phyloP scores from a whole-genome alignment of 1,140 invertebrate species.

The Lepidurus arcticus region DNA sequence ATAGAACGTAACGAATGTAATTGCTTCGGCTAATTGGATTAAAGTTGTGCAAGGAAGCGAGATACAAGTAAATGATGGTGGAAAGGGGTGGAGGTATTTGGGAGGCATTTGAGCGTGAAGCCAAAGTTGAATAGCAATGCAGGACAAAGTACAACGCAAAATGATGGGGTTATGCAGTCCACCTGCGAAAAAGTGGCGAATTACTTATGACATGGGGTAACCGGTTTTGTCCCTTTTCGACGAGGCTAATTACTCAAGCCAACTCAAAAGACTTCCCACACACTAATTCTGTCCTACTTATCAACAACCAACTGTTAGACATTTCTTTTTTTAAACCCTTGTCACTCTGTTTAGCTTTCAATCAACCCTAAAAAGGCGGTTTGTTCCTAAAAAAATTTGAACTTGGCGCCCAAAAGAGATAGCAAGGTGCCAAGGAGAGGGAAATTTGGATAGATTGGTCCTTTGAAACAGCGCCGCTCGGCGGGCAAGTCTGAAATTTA shows the following conservation, averaged over 20 bases:
- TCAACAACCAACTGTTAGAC: background rate
- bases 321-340: background rate
- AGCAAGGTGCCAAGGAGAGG: too few species aligned
- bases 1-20: background rate
- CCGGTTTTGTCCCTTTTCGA: background rate
- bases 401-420: too few species aligned
- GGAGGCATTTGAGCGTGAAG: constrained; percentile 1
- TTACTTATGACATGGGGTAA: constrained; percentile 11
- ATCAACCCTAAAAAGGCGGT: too few species aligned
- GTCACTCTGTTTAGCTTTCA: background rate
- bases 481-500: background rate
- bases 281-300: constrained; percentile 1
- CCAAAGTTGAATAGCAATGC: background rate
- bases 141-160: constrained; percentile 8
- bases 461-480: too few species aligned
- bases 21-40: background rate
- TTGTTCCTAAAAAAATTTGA: too few species aligned
- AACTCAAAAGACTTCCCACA: background rate
- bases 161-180: background rate
- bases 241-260: background rate
- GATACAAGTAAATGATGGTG: background rate
- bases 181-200: background rate
- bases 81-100: background rate
- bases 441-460: too few species aligned
- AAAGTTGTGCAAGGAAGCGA: background rate